Percentiles rank a stretch among this genome's conserved stretches.
phyloP scores from a whole-genome alignment of 53 echinoderm and acorn worm species.

The Patiria pectinifera region DNA sequence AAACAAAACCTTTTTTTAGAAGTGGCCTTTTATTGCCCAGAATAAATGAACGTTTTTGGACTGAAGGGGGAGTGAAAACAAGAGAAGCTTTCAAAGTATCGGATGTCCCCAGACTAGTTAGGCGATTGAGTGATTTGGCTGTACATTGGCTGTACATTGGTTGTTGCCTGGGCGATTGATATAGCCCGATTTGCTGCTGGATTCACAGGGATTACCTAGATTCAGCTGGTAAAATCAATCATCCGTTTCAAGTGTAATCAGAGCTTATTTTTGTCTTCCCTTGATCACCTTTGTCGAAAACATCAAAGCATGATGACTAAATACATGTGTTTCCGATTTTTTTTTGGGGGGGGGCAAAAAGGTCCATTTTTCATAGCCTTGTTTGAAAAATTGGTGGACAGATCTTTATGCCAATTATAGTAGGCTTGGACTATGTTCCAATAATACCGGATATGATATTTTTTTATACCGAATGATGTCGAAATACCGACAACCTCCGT shows the following conservation, averaged over 20 bases:
- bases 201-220: not conserved
- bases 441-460: too few species aligned
- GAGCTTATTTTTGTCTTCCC: not conserved
- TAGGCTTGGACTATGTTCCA: too few species aligned
- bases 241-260: not conserved
- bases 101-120: not conserved
- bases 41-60: not conserved
- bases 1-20: not conserved
- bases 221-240: not conserved
- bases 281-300: too few species aligned
- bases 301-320: too few species aligned
- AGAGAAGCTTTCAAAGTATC: constrained; percentile 39
- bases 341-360: too few species aligned
- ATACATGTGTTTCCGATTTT: too few species aligned
- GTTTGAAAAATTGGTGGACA: too few species aligned
- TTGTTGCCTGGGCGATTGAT: not conserved
- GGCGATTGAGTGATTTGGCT: not conserved
- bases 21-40: not conserved
- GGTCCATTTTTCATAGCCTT: too few species aligned
- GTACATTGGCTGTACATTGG: not conserved
- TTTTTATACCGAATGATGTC: too few species aligned
- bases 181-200: not conserved
- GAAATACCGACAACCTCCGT: too few species aligned
- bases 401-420: too few species aligned
- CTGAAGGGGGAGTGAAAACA: not conserved